A percentile compares a stretch with the other conserved stretches of the same genome.
phyloP scores from a whole-genome alignment of 1,140 invertebrate species.

The Catajapyx aquilonaris region DNA sequence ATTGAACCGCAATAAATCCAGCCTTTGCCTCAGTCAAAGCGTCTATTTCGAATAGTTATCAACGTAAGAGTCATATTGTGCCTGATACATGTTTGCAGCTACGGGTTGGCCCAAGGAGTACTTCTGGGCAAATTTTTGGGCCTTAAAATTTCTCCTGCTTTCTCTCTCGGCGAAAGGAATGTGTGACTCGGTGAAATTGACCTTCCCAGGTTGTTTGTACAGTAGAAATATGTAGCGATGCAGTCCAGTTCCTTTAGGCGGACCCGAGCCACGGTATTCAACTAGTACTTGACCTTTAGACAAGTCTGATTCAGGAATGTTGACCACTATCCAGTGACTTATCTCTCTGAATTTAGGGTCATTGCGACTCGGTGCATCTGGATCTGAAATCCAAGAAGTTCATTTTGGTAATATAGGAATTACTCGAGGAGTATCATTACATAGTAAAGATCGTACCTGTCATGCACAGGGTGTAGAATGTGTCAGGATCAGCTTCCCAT shows the following conservation, averaged over 20 bases:
- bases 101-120: neutral
- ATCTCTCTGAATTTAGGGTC: constrained; percentile 26
- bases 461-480: constrained; percentile 58
- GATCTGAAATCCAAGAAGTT: constrained; percentile 28
- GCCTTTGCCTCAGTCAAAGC: too few species aligned
- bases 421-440: too few species aligned
- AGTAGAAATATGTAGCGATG: neutral
- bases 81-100: neutral
- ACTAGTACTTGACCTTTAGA: constrained; percentile 23
- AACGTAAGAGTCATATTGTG: neutral
- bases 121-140: neutral
- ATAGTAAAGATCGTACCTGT: constrained; percentile 27
- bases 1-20: too few species aligned
- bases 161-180: too few species aligned
- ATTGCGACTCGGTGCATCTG: constrained; percentile 29
- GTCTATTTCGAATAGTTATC: too few species aligned
- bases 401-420: too few species aligned
- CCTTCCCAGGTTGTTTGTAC: neutral
- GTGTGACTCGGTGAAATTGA: too few species aligned
- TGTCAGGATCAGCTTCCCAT: constrained; percentile 32
- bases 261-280: constrained; percentile 30
- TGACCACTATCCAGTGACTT: constrained; percentile 33
- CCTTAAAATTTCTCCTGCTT: neutral
- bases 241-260: constrained; percentile 24
- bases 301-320: constrained; percentile 29